These are phyloP conservation scores for Ciconia nigra DNA, from an alignment of 2,797 vertebrate genomes.

Conservation along the genomic window DNA sequence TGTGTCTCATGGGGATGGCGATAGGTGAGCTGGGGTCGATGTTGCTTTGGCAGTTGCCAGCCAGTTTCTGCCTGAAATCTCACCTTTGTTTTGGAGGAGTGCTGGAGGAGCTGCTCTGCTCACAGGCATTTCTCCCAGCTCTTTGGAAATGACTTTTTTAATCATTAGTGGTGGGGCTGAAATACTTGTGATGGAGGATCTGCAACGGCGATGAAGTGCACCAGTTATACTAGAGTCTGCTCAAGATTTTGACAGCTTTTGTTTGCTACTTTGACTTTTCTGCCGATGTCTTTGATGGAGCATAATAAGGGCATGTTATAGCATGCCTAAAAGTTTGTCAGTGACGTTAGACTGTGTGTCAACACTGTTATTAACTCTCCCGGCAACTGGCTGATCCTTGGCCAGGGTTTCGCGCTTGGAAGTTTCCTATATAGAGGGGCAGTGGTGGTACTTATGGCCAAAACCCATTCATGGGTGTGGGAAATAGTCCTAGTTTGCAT, in stretches of 20 bases:
- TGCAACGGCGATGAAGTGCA: accelerated
- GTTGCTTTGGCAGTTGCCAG: not conserved
- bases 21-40: not conserved
- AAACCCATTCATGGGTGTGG: not conserved
- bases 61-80: not conserved
- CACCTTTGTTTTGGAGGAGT: not conserved
- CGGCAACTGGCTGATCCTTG: not conserved
- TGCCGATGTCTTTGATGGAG: not conserved
- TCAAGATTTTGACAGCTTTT: not conserved
- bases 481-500: not conserved
- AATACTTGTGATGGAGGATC: accelerated
- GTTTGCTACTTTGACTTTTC: not conserved
- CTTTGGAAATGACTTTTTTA: not conserved
- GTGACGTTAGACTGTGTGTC: accelerated
- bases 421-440: not conserved
- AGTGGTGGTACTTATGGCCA: not conserved
- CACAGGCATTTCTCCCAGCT: not conserved
- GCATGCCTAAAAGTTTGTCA: not conserved
- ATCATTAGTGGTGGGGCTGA: not conserved
- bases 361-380: not conserved
- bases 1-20: accelerated
- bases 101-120: not conserved
- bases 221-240: not conserved
- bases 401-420: not conserved
- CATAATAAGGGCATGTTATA: not conserved